These are phyloP conservation scores for Pocota personata DNA, from an alignment of 2,888 invertebrate species.

Conservation along the genomic window DNA sequence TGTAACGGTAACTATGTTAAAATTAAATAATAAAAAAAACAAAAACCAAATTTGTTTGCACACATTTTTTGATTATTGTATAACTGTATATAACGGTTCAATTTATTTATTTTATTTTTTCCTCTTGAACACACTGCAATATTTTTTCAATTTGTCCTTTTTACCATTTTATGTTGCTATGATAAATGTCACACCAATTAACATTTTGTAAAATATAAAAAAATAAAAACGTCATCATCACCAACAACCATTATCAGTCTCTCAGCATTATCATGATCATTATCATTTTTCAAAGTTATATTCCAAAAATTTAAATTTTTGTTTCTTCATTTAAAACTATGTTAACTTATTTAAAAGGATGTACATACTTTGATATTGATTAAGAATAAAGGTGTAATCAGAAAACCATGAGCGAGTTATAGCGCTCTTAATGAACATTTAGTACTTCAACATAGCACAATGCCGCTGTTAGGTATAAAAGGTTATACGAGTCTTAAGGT, in stretches of 20 bases:
- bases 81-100: slow-evolving; percentile 12
- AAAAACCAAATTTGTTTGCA: slow-evolving; percentile 49
- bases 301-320: background rate
- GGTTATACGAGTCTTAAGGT: too few species aligned
- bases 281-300: slow-evolving; percentile 34
- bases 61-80: slow-evolving; percentile 63
- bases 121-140: slow-evolving; percentile 43
- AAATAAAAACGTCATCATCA: slow-evolving; percentile 52
- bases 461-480: too few species aligned
- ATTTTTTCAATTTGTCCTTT: background rate
- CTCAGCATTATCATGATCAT: slow-evolving; percentile 27
- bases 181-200: slow-evolving; percentile 57
- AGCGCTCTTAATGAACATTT: too few species aligned
- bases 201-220: background rate
- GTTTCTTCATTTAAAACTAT: slow-evolving; percentile 14
- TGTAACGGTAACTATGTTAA: background rate
- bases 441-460: too few species aligned
- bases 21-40: background rate
- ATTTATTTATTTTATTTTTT: slow-evolving; percentile 18
- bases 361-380: slow-evolving; percentile 1
- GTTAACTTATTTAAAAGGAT: slow-evolving; percentile 25
- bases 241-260: slow-evolving; percentile 36
- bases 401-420: too few species aligned
- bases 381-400: background rate
- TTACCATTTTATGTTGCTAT: slow-evolving; percentile 47